Percentiles rank a stretch among this genome's conserved stretches.
Evolutionary conservation across 2,888 invertebrate genomes (phyloP).

Genomic region (Lucinisca nassula): DNA sequence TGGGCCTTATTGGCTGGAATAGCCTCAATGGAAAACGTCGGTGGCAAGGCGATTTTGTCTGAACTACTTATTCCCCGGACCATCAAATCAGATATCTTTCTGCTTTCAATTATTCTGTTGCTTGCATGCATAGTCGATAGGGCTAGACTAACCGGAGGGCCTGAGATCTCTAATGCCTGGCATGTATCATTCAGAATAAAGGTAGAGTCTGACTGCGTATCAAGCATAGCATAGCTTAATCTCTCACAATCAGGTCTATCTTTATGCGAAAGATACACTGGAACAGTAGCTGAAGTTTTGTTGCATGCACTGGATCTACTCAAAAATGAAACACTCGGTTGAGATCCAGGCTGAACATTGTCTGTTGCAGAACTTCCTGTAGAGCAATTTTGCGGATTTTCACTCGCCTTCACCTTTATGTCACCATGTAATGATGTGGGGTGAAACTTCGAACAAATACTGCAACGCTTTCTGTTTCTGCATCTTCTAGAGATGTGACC

Average conservation of each 20-base stretch:
- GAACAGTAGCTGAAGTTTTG: slow-evolving; percentile 46
- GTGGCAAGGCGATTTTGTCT: slow-evolving; percentile 53
- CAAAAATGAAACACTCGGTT: neutral
- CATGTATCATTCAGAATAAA: slow-evolving; percentile 55
- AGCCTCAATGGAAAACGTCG: slow-evolving; percentile 46
- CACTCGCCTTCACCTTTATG: neutral
- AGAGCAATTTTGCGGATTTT: neutral
- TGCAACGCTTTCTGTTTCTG: slow-evolving; percentile 37
- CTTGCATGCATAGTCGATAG: slow-evolving; percentile 61
- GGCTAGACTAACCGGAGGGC: slow-evolving; percentile 29
- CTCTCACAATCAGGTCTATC: slow-evolving; percentile 57
- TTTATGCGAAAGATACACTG: slow-evolving; percentile 59
- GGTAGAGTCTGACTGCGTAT: slow-evolving; percentile 69
- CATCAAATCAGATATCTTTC: slow-evolving; percentile 42
- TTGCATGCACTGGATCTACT: neutral
- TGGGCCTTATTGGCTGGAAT: slow-evolving; percentile 62
- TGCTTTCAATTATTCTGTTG: slow-evolving; percentile 21
- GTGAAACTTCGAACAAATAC: slow-evolving; percentile 37
- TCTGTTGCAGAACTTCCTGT: neutral
- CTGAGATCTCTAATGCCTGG: slow-evolving; percentile 38
- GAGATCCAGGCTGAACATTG: too few species aligned
- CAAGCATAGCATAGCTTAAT: slow-evolving; percentile 69
- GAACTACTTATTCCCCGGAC: slow-evolving; percentile 46
- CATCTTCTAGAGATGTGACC: slow-evolving; percentile 52
- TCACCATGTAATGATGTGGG: slow-evolving; percentile 59